Percentiles rank a stretch among this genome's conserved stretches.
Evolutionary conservation across 2,113 vertebrate genomes (phyloP).

Genomic region (Alethe diademata): DNA sequence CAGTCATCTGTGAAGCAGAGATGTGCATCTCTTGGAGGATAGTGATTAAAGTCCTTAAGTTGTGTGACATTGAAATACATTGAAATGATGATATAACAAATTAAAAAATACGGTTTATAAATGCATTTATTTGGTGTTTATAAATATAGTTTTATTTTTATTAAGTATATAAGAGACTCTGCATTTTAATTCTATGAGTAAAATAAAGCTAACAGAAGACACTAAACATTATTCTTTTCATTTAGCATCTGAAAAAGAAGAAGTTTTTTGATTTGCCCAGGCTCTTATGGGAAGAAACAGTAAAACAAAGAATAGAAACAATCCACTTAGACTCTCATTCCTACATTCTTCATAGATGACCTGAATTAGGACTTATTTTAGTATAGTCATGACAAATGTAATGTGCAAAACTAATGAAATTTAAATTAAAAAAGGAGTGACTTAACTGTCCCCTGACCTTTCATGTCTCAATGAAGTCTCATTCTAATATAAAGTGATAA

Average conservation of each 20-base stretch:
- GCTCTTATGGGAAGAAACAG: neutral
- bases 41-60: neutral
- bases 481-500: constrained; percentile 42
- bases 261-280: neutral
- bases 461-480: constrained; percentile 13
- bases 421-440: constrained; percentile 53
- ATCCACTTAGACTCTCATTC: neutral
- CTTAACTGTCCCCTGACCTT: constrained; percentile 40
- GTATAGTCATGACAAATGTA: constrained; percentile 27
- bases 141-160: neutral
- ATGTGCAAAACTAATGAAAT: constrained; percentile 56
- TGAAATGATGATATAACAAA: neutral
- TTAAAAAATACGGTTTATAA: neutral
- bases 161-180: neutral
- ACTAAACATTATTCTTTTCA: neutral
- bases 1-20: neutral
- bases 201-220: neutral
- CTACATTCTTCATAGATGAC: constrained; percentile 35
- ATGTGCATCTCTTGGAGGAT: neutral
- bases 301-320: constrained; percentile 10
- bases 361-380: constrained; percentile 49
- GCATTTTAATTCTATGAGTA: neutral
- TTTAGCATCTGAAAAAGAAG: neutral
- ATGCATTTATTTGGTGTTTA: neutral
- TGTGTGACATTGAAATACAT: neutral